Conservation (phyloP, 2,113 vertebrate genomes). For the Oxyura jamaicensis region DNA sequence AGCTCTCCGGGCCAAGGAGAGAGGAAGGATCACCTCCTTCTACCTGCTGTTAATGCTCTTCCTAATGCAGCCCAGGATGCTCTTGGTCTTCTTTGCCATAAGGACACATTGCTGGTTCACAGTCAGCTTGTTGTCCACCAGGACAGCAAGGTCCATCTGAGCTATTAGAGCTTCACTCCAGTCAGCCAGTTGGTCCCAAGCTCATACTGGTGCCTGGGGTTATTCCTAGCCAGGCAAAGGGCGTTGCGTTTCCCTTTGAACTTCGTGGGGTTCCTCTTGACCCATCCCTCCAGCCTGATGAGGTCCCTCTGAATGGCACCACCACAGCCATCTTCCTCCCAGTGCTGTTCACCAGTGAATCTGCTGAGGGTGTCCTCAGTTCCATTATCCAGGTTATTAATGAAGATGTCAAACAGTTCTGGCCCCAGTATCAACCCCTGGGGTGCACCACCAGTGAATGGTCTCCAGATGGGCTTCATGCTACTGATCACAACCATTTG, state of each 20-base stretch:
- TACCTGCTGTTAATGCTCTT: not conserved
- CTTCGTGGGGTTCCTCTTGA: not conserved
- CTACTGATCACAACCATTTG: not conserved
- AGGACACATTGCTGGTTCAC: not conserved
- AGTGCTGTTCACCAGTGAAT: not conserved
- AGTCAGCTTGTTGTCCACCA: not conserved
- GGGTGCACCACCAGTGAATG: not conserved
- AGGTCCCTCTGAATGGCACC: not conserved
- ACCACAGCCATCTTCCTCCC: not conserved
- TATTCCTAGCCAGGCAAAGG: not conserved
- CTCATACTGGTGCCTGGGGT: not conserved
- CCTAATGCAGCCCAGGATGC: not conserved
- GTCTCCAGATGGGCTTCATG: not conserved
- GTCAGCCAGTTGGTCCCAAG: accelerated
- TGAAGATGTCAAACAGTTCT: not conserved
- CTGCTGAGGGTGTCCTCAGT: not conserved
- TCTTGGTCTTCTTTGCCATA: not conserved
- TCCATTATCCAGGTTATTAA: not conserved
- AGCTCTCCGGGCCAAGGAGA: not conserved
- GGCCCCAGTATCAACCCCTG: not conserved
- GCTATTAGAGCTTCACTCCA: not conserved
- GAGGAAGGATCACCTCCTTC: not conserved
- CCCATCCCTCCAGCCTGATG: not conserved
- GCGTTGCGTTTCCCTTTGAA: not conserved
- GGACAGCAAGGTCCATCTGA: not conserved